These are phyloP conservation scores for Prietella phreatophila DNA, from an alignment of 2,113 vertebrate genomes.

Conservation along the genomic window DNA sequence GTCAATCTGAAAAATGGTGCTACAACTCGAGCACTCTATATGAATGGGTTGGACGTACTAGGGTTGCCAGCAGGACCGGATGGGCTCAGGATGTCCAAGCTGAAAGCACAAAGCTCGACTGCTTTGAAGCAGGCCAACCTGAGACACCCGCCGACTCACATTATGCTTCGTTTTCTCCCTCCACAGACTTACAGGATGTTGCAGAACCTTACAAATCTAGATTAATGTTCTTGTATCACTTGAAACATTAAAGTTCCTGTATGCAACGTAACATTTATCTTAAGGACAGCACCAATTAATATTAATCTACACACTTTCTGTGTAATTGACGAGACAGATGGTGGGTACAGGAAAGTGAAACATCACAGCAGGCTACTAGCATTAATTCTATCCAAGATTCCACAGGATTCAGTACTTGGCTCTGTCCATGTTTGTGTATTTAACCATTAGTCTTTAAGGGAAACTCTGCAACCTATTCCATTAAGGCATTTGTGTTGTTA, in stretches of 20 bases:
- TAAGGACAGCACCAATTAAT: background rate
- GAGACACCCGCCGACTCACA: slow-evolving; percentile 10
- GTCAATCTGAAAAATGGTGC: background rate
- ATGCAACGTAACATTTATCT: background rate
- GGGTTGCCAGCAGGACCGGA: slow-evolving; percentile 40
- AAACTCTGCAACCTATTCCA: too few relatives aligned
- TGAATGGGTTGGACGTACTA: slow-evolving; percentile 3
- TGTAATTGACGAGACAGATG: background rate
- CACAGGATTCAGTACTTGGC: background rate
- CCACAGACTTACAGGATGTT: background rate
- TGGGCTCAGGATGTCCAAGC: slow-evolving; percentile 42
- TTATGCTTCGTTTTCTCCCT: slow-evolving; percentile 16
- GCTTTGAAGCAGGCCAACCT: slow-evolving; percentile 18
- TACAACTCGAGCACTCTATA: background rate
- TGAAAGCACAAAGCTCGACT: slow-evolving; percentile 8
- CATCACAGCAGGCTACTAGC: background rate
- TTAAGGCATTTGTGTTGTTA: background rate
- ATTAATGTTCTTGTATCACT: background rate
- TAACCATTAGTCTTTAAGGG: background rate
- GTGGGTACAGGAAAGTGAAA: slow-evolving; percentile 7
- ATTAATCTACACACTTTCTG: background rate
- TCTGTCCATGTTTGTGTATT: background rate
- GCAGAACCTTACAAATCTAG: background rate
- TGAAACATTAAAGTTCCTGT: background rate
- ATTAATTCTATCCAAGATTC: slow-evolving; percentile 6